Evolutionary conservation across 2,113 vertebrate species (phyloP), one percentile per base, ranked within the genome.

Genomic region (Redunca redunca): DNA sequence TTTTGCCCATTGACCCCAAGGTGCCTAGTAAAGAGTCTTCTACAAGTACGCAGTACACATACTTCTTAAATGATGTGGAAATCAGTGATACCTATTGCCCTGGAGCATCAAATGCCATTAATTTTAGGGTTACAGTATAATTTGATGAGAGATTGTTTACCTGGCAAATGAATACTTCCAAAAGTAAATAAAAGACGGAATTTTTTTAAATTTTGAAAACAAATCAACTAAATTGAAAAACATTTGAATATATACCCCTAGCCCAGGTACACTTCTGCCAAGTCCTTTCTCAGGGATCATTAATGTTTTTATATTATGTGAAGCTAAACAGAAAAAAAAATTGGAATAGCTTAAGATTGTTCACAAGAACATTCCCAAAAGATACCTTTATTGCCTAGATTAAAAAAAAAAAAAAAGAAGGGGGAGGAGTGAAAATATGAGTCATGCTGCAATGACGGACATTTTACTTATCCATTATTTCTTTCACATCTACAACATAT

Each of bases 121-220:
- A 57, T 94, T 92, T 94, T 85, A 90, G 28, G 93, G 25, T 87
- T 50, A 94, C 4, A 82, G 77, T 58, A 36, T 90, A 89, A 15
- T 57, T 96, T 92, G 30, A 12, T 46, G 71, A 90, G 58, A 91
- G 40, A 88, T 16, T 55, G 2, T 58, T 95, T 46, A 91, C 1
- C 17, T 96, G 16, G 90, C 33, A 97, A 95, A 88, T 85, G 57
- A 97, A 74, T 80, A 94, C 16, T 96, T 97, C 30, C 33, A 83
- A 93, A 93, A 88, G 36, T 88, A 88, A 30, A 55, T 58, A 33
- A 90, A 92, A 10, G 25, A 23, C 86, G 14, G 83, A 7, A 33
- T 1, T 53, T 58, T 86, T 90, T 43, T 7, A 28, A 50, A 50
- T 40, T 95, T 91, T 94, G 6, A 26, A 94, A 94, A 89, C 28